Evolutionary conservation across 2,113 vertebrate species (phyloP).

Genomic region (Paradisaea rubra): DNA sequence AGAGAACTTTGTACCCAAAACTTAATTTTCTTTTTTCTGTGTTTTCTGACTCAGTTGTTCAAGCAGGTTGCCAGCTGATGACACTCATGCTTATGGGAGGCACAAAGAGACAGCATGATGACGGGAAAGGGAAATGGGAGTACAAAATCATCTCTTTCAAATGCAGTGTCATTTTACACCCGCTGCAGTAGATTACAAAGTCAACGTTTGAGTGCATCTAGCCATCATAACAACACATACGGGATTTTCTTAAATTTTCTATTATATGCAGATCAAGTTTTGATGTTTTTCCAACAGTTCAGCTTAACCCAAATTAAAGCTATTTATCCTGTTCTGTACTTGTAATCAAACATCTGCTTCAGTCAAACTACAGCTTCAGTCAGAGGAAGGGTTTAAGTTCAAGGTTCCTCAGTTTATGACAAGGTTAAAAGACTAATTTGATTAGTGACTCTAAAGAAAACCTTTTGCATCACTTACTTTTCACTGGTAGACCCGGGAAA

Average conservation of each 20-base stretch:
- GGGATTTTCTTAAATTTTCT: neutral
- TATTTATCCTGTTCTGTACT: neutral
- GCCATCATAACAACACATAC: fast-evolving
- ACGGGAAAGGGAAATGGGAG: neutral
- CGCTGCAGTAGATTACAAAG: neutral
- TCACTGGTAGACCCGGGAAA: neutral
- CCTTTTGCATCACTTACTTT: neutral
- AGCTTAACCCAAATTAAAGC: neutral
- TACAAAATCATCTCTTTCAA: neutral
- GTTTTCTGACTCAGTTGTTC: neutral
- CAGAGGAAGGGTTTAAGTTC: neutral
- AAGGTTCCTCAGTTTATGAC: neutral
- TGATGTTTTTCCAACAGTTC: neutral
- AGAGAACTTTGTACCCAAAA: neutral
- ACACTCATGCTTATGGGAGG: neutral
- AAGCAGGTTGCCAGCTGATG: neutral
- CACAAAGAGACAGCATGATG: neutral
- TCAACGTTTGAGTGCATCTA: neutral
- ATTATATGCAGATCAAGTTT: neutral
- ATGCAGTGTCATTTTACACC: neutral
- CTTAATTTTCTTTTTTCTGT: neutral
- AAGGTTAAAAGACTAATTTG: neutral
- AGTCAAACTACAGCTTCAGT: neutral
- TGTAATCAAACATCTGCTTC: neutral
- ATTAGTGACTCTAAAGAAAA: neutral